phyloP scores from a whole-genome alignment of 1,140 invertebrate species.

The Papilio polytes region DNA sequence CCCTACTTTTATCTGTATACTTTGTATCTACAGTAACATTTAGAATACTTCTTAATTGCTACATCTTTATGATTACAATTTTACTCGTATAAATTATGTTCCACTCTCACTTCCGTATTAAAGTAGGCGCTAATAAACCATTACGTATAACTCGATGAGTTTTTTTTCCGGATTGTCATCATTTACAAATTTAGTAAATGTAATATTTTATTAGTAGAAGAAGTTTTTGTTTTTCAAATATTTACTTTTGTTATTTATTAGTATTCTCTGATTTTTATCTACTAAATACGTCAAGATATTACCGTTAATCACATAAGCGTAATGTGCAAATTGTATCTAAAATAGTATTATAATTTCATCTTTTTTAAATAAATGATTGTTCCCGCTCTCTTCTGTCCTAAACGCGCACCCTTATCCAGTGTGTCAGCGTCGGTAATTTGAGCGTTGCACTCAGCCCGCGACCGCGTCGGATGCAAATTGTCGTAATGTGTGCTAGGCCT shows the following conservation, averaged over 20 bases:
- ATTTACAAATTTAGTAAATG: neutral
- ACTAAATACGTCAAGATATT: too few relatives aligned
- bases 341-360: too few relatives aligned
- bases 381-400: neutral
- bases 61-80: neutral
- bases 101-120: neutral
- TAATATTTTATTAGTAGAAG: neutral
- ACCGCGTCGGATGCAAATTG: constrained; percentile 19
- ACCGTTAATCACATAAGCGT: too few relatives aligned
- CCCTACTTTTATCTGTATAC: neutral
- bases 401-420: neutral
- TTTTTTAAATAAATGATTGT: neutral
- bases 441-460: constrained; percentile 19
- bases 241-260: too few relatives aligned
- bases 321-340: too few relatives aligned
- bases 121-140: neutral
- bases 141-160: neutral
- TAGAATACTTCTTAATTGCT: neutral
- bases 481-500: constrained; percentile 4
- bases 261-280: neutral
- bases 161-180: neutral
- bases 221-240: neutral
- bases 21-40: neutral
- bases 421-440: constrained; percentile 21
- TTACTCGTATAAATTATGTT: neutral